These are phyloP conservation scores for Phasia obesa DNA, from an alignment of 2,888 invertebrate genomes.

Conservation along the genomic window DNA sequence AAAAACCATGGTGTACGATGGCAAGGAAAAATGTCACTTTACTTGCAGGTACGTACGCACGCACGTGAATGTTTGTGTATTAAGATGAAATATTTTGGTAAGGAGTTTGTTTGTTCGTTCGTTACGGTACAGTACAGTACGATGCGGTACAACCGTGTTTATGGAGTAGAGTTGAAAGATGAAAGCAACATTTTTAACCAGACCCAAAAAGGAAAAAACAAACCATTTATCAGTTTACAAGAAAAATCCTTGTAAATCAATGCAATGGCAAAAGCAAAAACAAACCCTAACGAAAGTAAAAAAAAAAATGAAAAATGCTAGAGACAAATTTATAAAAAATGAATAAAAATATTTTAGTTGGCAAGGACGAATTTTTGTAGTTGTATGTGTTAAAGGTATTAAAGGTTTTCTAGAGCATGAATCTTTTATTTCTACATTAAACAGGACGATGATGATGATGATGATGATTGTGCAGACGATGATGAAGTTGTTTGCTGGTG, in stretches of 20 bases:
- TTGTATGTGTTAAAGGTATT: constrained; percentile 33
- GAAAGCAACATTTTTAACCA: constrained; percentile 59
- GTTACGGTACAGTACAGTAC: not conserved
- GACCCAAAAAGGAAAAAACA: constrained; percentile 71
- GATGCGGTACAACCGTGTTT: constrained; percentile 15
- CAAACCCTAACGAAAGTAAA: constrained; percentile 16
- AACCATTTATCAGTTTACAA: constrained; percentile 72
- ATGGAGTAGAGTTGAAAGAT: constrained; percentile 48
- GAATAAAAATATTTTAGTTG: constrained; percentile 58
- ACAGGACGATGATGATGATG: constrained; percentile 11
- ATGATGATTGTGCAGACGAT: too few species aligned
- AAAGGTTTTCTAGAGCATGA: constrained; percentile 48
- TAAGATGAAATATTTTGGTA: not conserved
- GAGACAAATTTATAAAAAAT: constrained; percentile 59
- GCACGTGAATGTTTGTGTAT: not conserved
- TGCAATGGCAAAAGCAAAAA: constrained; percentile 62
- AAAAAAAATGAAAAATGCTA: constrained; percentile 11
- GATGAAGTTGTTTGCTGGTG: constrained; percentile 20
- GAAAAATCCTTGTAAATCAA: constrained; percentile 70
- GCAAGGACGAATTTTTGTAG: constrained; percentile 55
- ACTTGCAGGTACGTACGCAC: constrained; percentile 35
- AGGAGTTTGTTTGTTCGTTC: not conserved
- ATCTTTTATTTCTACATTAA: constrained; percentile 22
- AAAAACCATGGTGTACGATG: constrained; percentile 1
- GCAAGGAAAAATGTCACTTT: constrained; percentile 38